Conservation (phyloP, 35 echinoderm and acorn worm species). For the Amphiura filiformis region DNA sequence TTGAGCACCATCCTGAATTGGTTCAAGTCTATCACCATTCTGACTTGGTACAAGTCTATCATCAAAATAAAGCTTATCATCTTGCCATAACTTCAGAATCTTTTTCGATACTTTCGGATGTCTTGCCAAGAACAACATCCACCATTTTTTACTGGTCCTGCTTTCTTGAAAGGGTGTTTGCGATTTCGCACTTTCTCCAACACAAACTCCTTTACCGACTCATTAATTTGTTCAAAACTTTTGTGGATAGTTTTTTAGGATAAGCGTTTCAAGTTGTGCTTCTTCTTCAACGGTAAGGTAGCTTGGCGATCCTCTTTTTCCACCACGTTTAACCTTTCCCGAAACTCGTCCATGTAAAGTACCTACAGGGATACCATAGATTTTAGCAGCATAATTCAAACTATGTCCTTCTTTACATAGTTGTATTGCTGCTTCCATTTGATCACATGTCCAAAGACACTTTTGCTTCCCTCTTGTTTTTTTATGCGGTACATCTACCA, state of each 20-base stretch:
- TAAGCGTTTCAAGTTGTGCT: not conserved
- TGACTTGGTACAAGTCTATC: too few species aligned
- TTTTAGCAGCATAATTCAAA: not conserved
- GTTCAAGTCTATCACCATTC: too few species aligned
- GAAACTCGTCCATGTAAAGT: not conserved
- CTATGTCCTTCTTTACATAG: not conserved
- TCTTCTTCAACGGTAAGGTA: not conserved
- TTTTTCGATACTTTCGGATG: not conserved
- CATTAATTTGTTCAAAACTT: not conserved
- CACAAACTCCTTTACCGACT: not conserved
- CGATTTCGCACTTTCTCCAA: not conserved
- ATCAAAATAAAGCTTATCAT: not conserved
- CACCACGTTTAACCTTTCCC: not conserved
- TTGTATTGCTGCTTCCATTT: not conserved
- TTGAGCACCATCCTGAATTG: too few species aligned
- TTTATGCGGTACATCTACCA: not conserved
- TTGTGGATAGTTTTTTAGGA: not conserved
- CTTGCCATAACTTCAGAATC: not conserved
- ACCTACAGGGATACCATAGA: not conserved
- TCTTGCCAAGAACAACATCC: not conserved
- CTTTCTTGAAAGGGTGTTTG: not conserved
- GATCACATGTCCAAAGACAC: not conserved
- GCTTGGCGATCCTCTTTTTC: not conserved
- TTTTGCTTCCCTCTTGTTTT: not conserved
- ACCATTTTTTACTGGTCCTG: not conserved